Base-by-base conservation (phyloP, 1,140 invertebrate species). In the Pachyrhynchus sulphureomaculatus region DNA sequence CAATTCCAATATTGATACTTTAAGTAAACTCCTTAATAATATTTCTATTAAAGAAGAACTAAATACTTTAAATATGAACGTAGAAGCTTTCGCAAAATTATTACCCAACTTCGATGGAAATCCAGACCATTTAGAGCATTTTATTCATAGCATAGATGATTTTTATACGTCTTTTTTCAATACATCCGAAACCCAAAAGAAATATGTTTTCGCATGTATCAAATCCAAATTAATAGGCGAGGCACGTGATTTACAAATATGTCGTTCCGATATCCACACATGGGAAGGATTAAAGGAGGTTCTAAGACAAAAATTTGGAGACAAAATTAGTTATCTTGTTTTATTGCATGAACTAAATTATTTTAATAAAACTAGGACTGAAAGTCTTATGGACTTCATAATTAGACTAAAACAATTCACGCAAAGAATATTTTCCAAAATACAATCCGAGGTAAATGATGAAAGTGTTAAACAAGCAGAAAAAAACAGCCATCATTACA, bases 301-400 rank as follows among this genome's bases (percentile, higher is more conserved):
- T 4, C 33, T 52, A 42, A 51, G 48, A 52, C 33, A 48, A 3
- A 60, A 52, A 36, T 60, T 52, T 52, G 57, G 57, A 26, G 47
- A 60, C 13, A 6, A 2, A 32, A 29, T 52, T 21, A 0, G 3
- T 13, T 32, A 17, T 17, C 18, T 6, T 2, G 20, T 52, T 10
- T 21, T 60, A 23, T 6, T 44, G 2, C 57, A 60, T n/a, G 21
- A 60, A 33, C 32, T 60, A 29, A 10, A 52, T 5, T 60, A 42
- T 52, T 42, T 42, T 26, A 44, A 34, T 12, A 41, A 5, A 26
- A 52, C 52, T 24, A 39, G 24, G 18, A 51, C 41, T 18, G 57
- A 60, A 52, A 17, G n/a, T 10, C 26, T 52, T 20, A 5, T 52
- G 12, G 6, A 39, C 0, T 52, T 52, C 21, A 2, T 52, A 1